Percentiles rank a stretch among this genome's conserved stretches.
phyloP scores from a whole-genome alignment of 2,797 vertebrate genomes.

The Sebastes kiyomatsui region DNA sequence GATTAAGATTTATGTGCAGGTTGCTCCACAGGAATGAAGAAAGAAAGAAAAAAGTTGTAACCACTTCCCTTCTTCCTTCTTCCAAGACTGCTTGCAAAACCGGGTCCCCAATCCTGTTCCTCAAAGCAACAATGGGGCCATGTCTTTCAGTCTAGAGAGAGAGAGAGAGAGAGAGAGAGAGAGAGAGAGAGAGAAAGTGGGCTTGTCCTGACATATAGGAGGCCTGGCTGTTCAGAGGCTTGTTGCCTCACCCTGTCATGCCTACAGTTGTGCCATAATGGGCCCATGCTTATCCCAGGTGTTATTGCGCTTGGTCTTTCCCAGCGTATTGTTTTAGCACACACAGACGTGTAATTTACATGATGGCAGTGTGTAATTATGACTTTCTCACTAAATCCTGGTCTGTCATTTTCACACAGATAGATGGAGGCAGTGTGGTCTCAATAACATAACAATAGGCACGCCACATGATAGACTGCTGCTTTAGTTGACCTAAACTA shows the following conservation, averaged over 20 bases:
- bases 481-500: neutral
- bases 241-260: constrained; percentile 44
- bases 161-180: neutral
- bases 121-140: constrained; percentile 63
- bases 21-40: constrained; percentile 34
- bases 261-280: constrained; percentile 55
- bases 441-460: constrained; percentile 4
- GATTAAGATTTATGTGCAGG: constrained; percentile 41
- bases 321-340: constrained; percentile 65
- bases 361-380: constrained; percentile 80
- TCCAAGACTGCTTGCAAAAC: constrained; percentile 62
- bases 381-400: constrained; percentile 68
- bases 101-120: constrained; percentile 63
- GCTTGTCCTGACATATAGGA: constrained; percentile 61
- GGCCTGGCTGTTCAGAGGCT: constrained; percentile 50
- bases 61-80: constrained; percentile 66
- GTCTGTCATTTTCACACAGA: constrained; percentile 80
- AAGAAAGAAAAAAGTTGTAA: constrained; percentile 27
- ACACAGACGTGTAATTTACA: constrained; percentile 81
- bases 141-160: constrained; percentile 12
- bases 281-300: constrained; percentile 64
- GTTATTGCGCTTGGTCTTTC: constrained; percentile 62
- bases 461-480: neutral
- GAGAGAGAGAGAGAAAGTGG: neutral
- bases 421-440: constrained; percentile 61